Evolutionary conservation across 2,888 invertebrate genomes (phyloP).

Genomic region (Azorinus chamasolen): DNA sequence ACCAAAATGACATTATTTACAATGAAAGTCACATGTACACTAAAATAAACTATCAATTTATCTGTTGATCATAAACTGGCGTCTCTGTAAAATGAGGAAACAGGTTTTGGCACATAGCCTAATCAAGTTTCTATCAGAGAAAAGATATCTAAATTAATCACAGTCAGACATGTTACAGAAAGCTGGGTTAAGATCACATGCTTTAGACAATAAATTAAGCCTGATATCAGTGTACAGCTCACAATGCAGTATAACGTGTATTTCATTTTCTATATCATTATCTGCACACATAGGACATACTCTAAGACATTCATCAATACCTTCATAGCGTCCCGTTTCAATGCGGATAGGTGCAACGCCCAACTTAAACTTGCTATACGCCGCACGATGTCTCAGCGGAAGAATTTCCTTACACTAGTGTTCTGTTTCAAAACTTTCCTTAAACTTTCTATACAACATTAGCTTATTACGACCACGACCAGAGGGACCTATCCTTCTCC

Average conservation of each 20-base stretch:
- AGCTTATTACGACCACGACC: too few species aligned
- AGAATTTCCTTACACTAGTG: too few species aligned
- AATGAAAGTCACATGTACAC: not conserved
- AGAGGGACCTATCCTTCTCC: not conserved
- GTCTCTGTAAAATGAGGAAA: conserved; percentile 13
- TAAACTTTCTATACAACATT: too few species aligned
- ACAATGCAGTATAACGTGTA: conserved; percentile 19
- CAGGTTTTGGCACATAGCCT: conserved; percentile 29
- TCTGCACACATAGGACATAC: conserved; percentile 11
- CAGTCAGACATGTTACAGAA: conserved; percentile 6
- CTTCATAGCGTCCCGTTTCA: conserved; percentile 23
- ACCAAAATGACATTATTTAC: conserved; percentile 12
- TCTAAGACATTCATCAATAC: not conserved
- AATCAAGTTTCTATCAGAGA: conserved; percentile 12
- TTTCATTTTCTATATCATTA: conserved; percentile 16
- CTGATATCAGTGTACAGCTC: conserved; percentile 8
- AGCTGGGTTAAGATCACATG: not conserved
- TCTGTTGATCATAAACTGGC: not conserved
- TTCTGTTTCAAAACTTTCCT: too few species aligned
- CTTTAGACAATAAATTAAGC: conserved; percentile 1
- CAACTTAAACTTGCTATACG: conserved; percentile 18
- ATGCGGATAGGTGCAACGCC: conserved; percentile 31
- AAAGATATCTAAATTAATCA: conserved; percentile 15
- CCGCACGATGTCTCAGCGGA: too few species aligned
- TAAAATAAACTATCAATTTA: not conserved